These are phyloP conservation scores for Oenanthe oenanthe DNA, from an alignment of 2,113 vertebrate genomes.

Conservation along the genomic window DNA sequence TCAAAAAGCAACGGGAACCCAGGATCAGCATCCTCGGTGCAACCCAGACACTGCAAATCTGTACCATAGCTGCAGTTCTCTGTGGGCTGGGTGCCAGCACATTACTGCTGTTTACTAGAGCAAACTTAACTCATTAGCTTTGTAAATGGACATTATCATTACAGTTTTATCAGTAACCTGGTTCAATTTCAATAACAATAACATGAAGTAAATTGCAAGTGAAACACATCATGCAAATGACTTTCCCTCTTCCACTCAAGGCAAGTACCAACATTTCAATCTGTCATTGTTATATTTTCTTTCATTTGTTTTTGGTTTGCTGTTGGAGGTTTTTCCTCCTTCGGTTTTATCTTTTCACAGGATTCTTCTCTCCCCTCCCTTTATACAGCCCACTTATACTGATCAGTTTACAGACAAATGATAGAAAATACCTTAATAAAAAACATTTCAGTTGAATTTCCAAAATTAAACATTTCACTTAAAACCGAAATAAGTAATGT, in stretches of 20 bases:
- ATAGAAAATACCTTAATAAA: conserved; percentile 44
- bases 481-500: background rate
- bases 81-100: background rate
- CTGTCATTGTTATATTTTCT: conserved; percentile 28
- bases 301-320: conserved; percentile 16
- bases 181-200: background rate
- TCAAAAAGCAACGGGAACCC: background rate
- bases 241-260: background rate
- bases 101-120: conserved; percentile 14
- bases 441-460: background rate
- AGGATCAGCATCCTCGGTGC: conserved; percentile 5
- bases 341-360: background rate
- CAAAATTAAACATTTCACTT: background rate
- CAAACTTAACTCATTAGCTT: conserved; percentile 7
- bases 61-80: background rate
- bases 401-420: conserved; percentile 17
- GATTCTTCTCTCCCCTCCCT: background rate
- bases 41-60: conserved; percentile 3
- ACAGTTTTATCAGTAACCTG: background rate
- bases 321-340: background rate
- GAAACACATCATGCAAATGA: background rate
- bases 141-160: background rate
- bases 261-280: background rate
- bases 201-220: background rate
- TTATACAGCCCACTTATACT: background rate